Evolutionary conservation across 2,888 invertebrate genomes (phyloP), one percentile per base, ranked within the genome.

Genomic region (Dioctria rufipes): DNA sequence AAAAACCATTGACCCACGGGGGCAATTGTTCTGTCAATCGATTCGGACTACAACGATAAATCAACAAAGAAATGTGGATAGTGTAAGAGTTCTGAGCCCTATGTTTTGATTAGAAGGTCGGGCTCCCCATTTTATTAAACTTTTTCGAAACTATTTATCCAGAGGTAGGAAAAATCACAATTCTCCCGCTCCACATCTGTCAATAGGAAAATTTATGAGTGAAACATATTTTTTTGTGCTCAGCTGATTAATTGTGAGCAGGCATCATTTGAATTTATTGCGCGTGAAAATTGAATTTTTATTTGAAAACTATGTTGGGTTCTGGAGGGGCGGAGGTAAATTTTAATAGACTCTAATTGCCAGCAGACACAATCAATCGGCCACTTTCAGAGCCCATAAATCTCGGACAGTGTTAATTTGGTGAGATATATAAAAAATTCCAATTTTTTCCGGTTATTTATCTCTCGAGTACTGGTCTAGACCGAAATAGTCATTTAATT

Each of bases 11-110:
- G 25, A 25, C 61, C 77, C 77, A 46, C 63, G 77, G 77, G 63
- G 63, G 61, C 77, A 77, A 77, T 77, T 77, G 77, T 77, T 63
- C 77, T 77, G 77, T 77, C 77, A 77, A 77, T 77, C 77, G 77
- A 37, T 37, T 37, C 9, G 51, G 5, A 11, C 71, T 9, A 9
- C 63, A 43, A 77, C 63, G 77, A 63, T 25, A 63, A 49, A 77
- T 77, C 63, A 63, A 77, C 63, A 39, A 37, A 25, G 25, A 25
- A 25, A 25, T 25, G 25, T 25, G 25, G 25, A 25, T 25, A 25
- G 25, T 25, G 25, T 25, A 25, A 2, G 2, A 25, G 25, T 2
- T 25, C 25, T 25, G 25, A 25, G 25, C 25, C 25, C 25, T 0
- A 25, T 25, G 25, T n/a, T n/a, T n/a, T n/a, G n/a, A n/a, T n/a